phyloP scores from a whole-genome alignment of 2,113 vertebrate species.

The Callopanchax toddi region DNA sequence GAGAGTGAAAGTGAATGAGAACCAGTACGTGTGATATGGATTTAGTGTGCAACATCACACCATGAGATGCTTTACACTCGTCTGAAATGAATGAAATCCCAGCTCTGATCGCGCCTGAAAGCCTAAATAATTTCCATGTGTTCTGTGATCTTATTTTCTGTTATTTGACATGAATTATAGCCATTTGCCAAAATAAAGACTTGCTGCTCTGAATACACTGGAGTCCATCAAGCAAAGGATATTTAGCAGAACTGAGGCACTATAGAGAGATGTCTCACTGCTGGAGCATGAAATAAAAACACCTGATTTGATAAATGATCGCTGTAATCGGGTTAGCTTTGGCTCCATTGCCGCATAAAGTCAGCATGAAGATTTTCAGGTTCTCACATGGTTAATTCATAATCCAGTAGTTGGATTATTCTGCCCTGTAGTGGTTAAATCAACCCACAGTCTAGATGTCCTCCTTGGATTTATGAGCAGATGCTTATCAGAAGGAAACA shows the following conservation, averaged over 20 bases:
- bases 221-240: slow-evolving; percentile 7
- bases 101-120: slow-evolving; percentile 50
- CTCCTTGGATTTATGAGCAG: slow-evolving; percentile 48
- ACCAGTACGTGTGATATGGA: background rate
- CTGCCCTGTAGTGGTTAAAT: slow-evolving; percentile 36
- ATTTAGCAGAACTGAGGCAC: background rate
- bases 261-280: slow-evolving; percentile 5
- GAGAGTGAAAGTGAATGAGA: too few species aligned
- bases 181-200: slow-evolving; percentile 51
- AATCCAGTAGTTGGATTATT: slow-evolving; percentile 43
- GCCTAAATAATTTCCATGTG: slow-evolving; percentile 55
- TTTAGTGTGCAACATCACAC: slow-evolving; percentile 18
- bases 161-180: slow-evolving; percentile 46
- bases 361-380: slow-evolving; percentile 30
- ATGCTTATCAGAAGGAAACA: slow-evolving; percentile 71
- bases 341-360: slow-evolving; percentile 32
- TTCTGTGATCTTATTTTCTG: slow-evolving; percentile 32
- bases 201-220: slow-evolving; percentile 7
- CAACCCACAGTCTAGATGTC: slow-evolving; percentile 41
- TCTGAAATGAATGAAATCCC: slow-evolving; percentile 30
- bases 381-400: slow-evolving; percentile 40
- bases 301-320: slow-evolving; percentile 59
- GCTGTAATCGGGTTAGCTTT: slow-evolving; percentile 39
- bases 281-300: slow-evolving; percentile 41
- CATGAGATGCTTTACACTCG: background rate